phyloP scores from a whole-genome alignment of 2,797 vertebrate genomes.

The Malurus leucopterus region DNA sequence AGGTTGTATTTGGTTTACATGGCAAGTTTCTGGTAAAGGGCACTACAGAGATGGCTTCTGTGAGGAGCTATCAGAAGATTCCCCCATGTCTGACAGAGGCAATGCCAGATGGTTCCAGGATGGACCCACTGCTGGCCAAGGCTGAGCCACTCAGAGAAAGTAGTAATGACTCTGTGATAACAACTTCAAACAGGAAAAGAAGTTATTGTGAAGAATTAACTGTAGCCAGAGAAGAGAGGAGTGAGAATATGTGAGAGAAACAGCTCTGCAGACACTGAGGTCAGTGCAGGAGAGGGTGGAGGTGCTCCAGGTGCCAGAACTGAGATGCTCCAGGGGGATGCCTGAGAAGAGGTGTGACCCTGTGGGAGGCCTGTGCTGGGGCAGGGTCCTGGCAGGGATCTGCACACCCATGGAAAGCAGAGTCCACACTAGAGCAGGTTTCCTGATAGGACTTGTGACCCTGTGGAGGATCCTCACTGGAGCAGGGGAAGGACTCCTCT shows the following conservation, averaged over 20 bases:
- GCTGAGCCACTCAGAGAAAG: background rate
- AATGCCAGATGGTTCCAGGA: background rate
- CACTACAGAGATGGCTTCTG: background rate
- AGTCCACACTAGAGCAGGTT: background rate
- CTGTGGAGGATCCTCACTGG: too few species aligned
- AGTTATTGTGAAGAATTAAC: background rate
- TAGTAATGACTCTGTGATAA: background rate
- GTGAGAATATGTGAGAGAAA: background rate
- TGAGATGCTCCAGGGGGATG: background rate
- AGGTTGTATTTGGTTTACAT: background rate
- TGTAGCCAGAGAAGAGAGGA: background rate
- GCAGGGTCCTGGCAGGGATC: background rate
- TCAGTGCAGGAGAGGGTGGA: background rate
- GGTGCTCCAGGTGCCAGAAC: background rate
- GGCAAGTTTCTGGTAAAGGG: background rate
- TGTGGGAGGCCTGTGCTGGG: fast-evolving
- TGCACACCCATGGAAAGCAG: background rate
- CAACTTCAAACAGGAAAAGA: background rate
- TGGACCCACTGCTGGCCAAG: fast-evolving
- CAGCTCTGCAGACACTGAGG: fast-evolving
- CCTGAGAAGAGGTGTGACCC: background rate
- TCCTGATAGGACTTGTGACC: background rate
- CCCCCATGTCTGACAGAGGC: background rate
- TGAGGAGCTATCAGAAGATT: background rate
- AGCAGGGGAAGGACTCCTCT: background rate